Evolutionary conservation across 2,888 invertebrate genomes (phyloP).

Genomic region (Drosophila testacea): DNA sequence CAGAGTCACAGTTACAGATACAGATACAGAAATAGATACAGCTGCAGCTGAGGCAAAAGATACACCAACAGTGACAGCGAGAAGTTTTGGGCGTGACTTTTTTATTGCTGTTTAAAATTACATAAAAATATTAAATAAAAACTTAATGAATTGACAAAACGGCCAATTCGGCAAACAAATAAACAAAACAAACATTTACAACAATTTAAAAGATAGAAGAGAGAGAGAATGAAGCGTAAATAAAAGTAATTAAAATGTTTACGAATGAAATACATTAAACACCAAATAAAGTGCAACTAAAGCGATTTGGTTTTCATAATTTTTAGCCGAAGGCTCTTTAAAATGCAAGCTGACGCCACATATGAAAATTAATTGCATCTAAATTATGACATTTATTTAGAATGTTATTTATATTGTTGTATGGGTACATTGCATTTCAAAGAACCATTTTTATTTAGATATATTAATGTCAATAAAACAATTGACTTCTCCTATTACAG

Average conservation of each 20-base stretch:
- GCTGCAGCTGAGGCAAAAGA: constrained; percentile 10
- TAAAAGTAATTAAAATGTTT: constrained; percentile 75
- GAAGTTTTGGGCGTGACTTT: constrained; percentile 36
- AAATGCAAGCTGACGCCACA: constrained; percentile 3
- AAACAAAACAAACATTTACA: constrained; percentile 42
- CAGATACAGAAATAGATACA: constrained; percentile 17
- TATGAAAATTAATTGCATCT: constrained; percentile 13
- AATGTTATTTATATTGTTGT: constrained; percentile 26
- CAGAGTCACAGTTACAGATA: constrained; percentile 14
- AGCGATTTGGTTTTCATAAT: constrained; percentile 39
- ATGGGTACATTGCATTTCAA: no score
- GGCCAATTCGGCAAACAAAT: constrained; percentile 34
- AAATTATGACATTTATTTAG: constrained; percentile 42
- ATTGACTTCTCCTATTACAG: no score
- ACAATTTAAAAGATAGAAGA: constrained; percentile 26
- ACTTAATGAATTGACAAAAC: constrained; percentile 43
- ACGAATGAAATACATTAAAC: constrained; percentile 65
- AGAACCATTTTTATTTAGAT: no score
- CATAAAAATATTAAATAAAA: constrained; percentile 55
- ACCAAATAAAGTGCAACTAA: constrained; percentile 50
- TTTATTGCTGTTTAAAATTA: constrained; percentile 31
- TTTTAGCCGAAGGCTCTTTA: constrained; percentile 16
- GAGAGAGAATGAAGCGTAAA: constrained; percentile 16
- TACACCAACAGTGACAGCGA: constrained; percentile 28
- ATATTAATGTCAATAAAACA: no score